A percentile compares a stretch with the other conserved stretches of the same genome.
Conservation (phyloP, 1,140 invertebrate species). For the Anoplophora glabripennis region DNA sequence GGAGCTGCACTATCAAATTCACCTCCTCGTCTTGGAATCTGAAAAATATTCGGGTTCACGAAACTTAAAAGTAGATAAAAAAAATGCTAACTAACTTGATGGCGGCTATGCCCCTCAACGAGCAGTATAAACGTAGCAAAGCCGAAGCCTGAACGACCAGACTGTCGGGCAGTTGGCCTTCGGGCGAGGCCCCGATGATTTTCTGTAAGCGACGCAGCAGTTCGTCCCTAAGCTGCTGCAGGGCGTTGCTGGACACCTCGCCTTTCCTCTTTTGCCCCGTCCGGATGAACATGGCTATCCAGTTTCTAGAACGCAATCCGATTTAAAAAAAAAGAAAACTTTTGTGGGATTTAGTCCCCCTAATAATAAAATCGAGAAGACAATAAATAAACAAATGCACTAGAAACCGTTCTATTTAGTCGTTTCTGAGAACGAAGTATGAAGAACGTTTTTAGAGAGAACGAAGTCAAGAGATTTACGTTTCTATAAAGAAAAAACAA, state of each 20-base stretch:
- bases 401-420: too few relatives aligned
- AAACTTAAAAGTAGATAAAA: background rate
- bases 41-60: slow-evolving; percentile 23
- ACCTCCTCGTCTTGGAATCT: slow-evolving; percentile 93
- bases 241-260: slow-evolving; percentile 65
- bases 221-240: slow-evolving; percentile 77
- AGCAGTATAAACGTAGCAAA: slow-evolving; percentile 83
- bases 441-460: too few relatives aligned
- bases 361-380: too few relatives aligned
- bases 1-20: slow-evolving; percentile 73
- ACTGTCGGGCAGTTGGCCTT: slow-evolving; percentile 60
- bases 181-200: slow-evolving; percentile 56
- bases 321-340: slow-evolving; percentile 10
- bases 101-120: slow-evolving; percentile 85
- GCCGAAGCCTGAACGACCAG: slow-evolving; percentile 78
- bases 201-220: slow-evolving; percentile 68
- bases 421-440: too few relatives aligned
- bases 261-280: slow-evolving; percentile 87
- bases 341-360: too few relatives aligned
- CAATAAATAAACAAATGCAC: too few relatives aligned
- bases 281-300: slow-evolving; percentile 90
- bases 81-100: slow-evolving; percentile 75
- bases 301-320: slow-evolving; percentile 54
- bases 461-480: too few relatives aligned
- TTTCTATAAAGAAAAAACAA: too few relatives aligned